Evolutionary conservation across 2,888 invertebrate genomes (phyloP), one percentile per base, ranked within the genome.

Genomic region (Pedicia rivosa): DNA sequence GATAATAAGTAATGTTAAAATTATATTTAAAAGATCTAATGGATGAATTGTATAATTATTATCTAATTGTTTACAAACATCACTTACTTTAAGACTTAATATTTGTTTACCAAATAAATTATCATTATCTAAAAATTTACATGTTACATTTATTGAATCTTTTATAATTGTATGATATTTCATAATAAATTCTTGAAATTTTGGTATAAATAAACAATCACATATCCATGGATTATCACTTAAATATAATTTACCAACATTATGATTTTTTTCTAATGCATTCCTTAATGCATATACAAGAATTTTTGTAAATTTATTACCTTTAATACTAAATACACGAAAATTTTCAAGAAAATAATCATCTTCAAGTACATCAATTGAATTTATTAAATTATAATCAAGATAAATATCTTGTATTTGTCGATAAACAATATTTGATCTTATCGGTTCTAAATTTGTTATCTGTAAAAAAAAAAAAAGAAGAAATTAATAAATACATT

Each of bases 191-290:
- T 71, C 77, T 52, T 81, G 78, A 52, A 87, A 80, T 26, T 74
- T 67, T 29, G 83, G 82, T 4, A 78, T 77, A 55, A 79, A 84
- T 44, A 71, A 70, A 46, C 87, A 87, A 49, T 83, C 80, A 51
- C 87, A 87, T 17, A 72, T 65, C 83, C 84, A 87, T 0, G 84
- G 81, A 58, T 87, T 87, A 43, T 69, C 65, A 1, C 82, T 80
- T 2, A 86, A 62, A 49, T 68, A 72, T 20, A 86, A 61, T 39
- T 74, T 65, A 49, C 73, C 74, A 26, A 76, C 78, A 46, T 77
- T 74, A 28, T 66, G 64, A 54, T 83, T 86, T 35, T 70, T 71
- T 47, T 77, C 70, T 17, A 87, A 66, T 1, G 78, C 81, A 52
- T 83, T 78, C 49, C 83, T 82, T 43, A 87, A 61, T 0, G 79